Evolutionary conservation across 1,140 invertebrate species (phyloP).

Genomic region (Drosophila sechellia): DNA sequence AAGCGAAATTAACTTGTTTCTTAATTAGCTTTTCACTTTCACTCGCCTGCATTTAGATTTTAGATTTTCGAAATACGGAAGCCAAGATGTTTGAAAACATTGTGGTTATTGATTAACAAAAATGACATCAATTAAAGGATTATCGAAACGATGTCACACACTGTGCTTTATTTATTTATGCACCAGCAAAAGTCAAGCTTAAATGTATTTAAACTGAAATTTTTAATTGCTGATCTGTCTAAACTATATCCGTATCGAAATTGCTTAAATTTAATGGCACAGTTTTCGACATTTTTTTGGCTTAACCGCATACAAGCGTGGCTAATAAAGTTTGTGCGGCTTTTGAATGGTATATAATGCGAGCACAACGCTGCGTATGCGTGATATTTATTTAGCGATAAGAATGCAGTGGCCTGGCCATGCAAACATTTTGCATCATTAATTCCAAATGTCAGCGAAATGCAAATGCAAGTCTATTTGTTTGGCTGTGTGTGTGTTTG

Average conservation of each 20-base stretch:
- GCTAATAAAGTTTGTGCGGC: constrained; percentile 1
- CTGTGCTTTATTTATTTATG: not conserved
- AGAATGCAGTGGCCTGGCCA: constrained; percentile 2
- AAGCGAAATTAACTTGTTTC: constrained; percentile 3
- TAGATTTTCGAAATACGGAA: not conserved
- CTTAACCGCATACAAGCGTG: not conserved
- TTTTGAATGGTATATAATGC: not conserved
- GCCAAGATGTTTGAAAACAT: not conserved
- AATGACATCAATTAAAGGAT: not conserved
- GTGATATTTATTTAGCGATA: constrained; percentile 43
- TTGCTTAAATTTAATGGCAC: not conserved
- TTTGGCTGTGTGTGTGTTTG: constrained; percentile 8
- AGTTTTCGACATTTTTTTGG: not conserved
- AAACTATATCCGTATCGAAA: not conserved
- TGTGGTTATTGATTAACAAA: not conserved
- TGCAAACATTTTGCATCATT: constrained; percentile 36
- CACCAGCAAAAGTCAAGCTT: not conserved
- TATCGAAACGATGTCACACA: too few relatives aligned
- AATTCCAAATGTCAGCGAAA: constrained; percentile 40
- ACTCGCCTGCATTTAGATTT: not conserved
- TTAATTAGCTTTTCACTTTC: constrained; percentile 12
- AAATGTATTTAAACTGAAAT: not conserved
- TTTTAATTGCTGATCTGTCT: not conserved
- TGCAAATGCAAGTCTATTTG: constrained; percentile 19
- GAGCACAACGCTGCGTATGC: constrained; percentile 20